Conservation (phyloP, 2,888 invertebrate genomes). For the Spisula solida region DNA sequence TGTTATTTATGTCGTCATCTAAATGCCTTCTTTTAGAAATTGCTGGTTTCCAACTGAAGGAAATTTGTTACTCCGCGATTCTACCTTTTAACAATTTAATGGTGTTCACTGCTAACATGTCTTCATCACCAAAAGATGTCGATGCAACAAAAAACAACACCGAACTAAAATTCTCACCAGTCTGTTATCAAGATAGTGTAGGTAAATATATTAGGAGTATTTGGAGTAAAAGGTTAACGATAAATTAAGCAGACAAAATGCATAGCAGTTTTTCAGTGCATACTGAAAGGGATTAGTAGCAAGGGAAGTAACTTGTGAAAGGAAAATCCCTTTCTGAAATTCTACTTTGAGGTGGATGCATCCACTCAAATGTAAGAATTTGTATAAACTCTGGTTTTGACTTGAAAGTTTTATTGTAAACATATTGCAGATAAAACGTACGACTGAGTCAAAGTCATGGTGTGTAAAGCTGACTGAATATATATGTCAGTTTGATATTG, state of each 20-base stretch:
- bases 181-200: too few species aligned
- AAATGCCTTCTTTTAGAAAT: too few species aligned
- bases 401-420: conserved; percentile 35
- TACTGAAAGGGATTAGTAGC: background rate
- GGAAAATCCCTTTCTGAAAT: conserved; percentile 11
- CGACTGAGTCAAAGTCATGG: conserved; percentile 38
- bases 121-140: too few species aligned
- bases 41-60: too few species aligned
- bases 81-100: too few species aligned
- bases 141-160: too few species aligned
- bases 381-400: conserved; percentile 37
- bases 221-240: too few species aligned
- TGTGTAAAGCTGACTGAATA: conserved; percentile 6
- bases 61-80: too few species aligned
- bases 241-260: too few species aligned
- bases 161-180: too few species aligned
- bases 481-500: background rate
- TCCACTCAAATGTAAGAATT: conserved; percentile 8
- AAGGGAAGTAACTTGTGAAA: conserved; percentile 9
- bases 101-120: too few species aligned
- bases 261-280: background rate
- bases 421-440: conserved; percentile 9
- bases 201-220: too few species aligned
- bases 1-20: background rate
- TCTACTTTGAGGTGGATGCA: background rate